Base-by-base conservation (phyloP, 2,797 vertebrate genomes). In the Xiphophorus birchmanni region DNA sequence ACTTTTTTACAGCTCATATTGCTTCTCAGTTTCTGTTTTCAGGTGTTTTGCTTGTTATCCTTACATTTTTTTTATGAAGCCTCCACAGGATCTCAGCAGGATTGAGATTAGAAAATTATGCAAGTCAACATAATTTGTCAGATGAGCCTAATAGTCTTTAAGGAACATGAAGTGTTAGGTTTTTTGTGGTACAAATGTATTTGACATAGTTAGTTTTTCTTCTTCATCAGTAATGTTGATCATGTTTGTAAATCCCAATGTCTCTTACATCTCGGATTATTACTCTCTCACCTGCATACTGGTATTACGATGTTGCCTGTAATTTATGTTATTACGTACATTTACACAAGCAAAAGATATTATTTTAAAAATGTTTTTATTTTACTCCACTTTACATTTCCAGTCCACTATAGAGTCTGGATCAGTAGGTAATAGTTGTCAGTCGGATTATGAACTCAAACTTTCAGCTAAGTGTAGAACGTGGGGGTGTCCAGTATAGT, bases 81-180 rank as follows among this genome's bases (percentile, higher is more conserved):
- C 58, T 65, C 58, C 65, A 78, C 37, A 56, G 76, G 12, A 35
- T 69, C 32, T 77, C 32, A 37, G 32, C 44, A 63, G 44, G 47
- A 29, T 32, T 76, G 5, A 69, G 60, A 50, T 67, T 48, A 69
- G 32, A 26, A 65, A 52, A 71, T 17, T 5, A 52, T 44, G 37
- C 26, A 35, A n/a, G 26, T n/a, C 26, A 52, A 17, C 15, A 40
- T 77, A 40, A n/a, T 7, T 42, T 21, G 23, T 17, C 4, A 60
- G 74, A 54, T 11, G 13, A 44, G 69, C 42, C 23, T 45, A 45
- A 7, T 71, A 17, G 42, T 71, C 23, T 71, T 71, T 71, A 13
- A 42, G 13, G 26, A 72, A 23, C n/a, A 47, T 47, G 45, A 47
- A 13, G 15, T 47, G 12, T 72, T 72, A 0, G 42, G 26, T 45